Conservation (phyloP, 2,797 vertebrate genomes). For the Enteromius viviparus region DNA sequence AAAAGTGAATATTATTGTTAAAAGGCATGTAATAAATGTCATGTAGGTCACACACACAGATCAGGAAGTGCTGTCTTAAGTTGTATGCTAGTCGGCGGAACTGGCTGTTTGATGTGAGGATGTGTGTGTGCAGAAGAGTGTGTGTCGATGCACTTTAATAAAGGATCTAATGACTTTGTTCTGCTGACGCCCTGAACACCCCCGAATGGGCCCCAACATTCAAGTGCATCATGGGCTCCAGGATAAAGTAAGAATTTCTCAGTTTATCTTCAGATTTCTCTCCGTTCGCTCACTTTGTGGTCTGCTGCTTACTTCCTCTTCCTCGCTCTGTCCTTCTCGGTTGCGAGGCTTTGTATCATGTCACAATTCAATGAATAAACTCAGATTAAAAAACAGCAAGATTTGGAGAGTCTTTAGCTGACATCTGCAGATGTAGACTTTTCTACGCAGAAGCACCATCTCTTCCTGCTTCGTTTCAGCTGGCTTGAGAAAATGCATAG, state of each 20-base stretch:
- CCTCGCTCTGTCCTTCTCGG: conserved; percentile 25
- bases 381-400: neutral
- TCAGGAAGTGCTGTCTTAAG: conserved; percentile 77
- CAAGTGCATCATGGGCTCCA: conserved; percentile 76
- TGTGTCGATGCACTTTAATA: neutral
- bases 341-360: neutral
- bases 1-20: neutral
- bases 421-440: neutral
- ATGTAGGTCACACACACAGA: conserved; percentile 59
- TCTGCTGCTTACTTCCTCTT: conserved; percentile 39
- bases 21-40: conserved; percentile 48
- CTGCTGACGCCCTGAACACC: conserved; percentile 50
- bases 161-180: conserved; percentile 28
- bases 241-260: conserved; percentile 75
- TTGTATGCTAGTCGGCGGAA: conserved; percentile 56
- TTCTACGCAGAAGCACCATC: neutral
- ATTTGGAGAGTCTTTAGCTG: neutral
- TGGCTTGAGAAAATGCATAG: neutral
- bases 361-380: neutral
- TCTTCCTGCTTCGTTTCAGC: neutral
- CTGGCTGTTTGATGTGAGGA: conserved; percentile 43
- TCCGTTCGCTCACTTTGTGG: neutral
- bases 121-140: conserved; percentile 41
- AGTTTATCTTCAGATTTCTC: neutral
- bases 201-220: conserved; percentile 68